These are phyloP conservation scores for Silurus aristotelis DNA, from an alignment of 2,797 vertebrate species.

Conservation along the genomic window DNA sequence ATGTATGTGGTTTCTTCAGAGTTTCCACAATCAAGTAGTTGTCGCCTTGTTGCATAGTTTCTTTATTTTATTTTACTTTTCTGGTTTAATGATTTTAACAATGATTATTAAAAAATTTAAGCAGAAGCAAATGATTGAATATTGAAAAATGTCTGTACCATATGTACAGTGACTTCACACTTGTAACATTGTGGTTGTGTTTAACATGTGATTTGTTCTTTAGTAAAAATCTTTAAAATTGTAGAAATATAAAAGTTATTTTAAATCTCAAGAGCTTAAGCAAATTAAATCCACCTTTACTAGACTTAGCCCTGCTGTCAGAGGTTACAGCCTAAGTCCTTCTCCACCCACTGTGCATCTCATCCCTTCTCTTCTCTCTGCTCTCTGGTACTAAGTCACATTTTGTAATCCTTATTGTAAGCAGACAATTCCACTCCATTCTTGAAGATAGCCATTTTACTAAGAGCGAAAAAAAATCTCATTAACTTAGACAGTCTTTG, in stretches of 20 bases:
- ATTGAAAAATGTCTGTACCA: neutral
- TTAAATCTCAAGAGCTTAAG: slow-evolving; percentile 70
- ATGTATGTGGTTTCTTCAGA: neutral
- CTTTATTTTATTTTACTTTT: neutral
- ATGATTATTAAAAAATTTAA: neutral
- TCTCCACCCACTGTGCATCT: slow-evolving; percentile 48
- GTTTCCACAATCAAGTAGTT: neutral
- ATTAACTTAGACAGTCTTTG: neutral
- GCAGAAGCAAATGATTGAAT: neutral
- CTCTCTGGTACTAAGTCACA: neutral
- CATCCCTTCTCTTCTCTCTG: slow-evolving; percentile 57
- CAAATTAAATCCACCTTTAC: slow-evolving; percentile 76
- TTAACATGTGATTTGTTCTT: neutral
- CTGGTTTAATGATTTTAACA: neutral
- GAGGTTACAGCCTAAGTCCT: slow-evolving; percentile 61
- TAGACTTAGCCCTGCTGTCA: slow-evolving; percentile 74
- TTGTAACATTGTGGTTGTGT: neutral
- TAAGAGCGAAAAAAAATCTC: neutral
- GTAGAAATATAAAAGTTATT: slow-evolving; percentile 56
- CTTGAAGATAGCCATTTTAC: slow-evolving; percentile 18
- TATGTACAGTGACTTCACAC: neutral
- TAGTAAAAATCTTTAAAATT: slow-evolving; percentile 8
- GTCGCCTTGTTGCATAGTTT: neutral
- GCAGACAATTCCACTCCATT: neutral
- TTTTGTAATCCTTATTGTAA: neutral